These are phyloP conservation scores for Ochlodes sylvanus DNA, from an alignment of 2,888 invertebrate species.

Conservation along the genomic window DNA sequence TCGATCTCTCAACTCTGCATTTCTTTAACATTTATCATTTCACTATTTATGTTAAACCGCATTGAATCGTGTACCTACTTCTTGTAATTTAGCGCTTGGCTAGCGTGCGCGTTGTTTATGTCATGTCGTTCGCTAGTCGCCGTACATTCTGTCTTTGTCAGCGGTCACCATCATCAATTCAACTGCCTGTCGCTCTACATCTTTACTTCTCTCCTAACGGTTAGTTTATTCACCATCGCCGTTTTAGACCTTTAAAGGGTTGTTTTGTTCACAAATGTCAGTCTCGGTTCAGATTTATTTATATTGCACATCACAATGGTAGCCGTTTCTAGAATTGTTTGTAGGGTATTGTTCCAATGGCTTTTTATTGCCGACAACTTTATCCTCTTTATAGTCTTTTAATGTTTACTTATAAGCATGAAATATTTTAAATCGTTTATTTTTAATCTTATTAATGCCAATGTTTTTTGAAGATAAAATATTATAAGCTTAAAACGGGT, in stretches of 20 bases:
- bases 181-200: conserved; percentile 49
- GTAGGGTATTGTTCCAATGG: conserved; percentile 35
- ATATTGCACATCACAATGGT: conserved; percentile 38
- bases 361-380: conserved; percentile 36
- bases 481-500: not conserved
- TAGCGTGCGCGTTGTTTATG: conserved; percentile 41
- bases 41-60: conserved; percentile 34
- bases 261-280: conserved; percentile 36
- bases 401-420: not conserved
- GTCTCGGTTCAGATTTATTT: conserved; percentile 34
- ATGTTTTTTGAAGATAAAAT: too few species aligned
- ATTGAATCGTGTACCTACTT: conserved; percentile 33
- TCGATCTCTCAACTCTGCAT: conserved; percentile 28
- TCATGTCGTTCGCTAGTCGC: conserved; percentile 51
- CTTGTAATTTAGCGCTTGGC: conserved; percentile 36
- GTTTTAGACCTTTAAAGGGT: conserved; percentile 38
- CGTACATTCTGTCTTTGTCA: conserved; percentile 51
- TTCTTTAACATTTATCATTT: conserved; percentile 35
- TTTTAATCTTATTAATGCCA: too few species aligned
- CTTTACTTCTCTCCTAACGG: conserved; percentile 46
- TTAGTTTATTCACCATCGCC: conserved; percentile 41
- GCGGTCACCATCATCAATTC: conserved; percentile 54
- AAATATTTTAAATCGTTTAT: too few species aligned
- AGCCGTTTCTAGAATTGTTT: conserved; percentile 31
- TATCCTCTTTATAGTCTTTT: conserved; percentile 23